Conservation (phyloP, 2,113 vertebrate species). For the Carlito syrichta region DNA sequence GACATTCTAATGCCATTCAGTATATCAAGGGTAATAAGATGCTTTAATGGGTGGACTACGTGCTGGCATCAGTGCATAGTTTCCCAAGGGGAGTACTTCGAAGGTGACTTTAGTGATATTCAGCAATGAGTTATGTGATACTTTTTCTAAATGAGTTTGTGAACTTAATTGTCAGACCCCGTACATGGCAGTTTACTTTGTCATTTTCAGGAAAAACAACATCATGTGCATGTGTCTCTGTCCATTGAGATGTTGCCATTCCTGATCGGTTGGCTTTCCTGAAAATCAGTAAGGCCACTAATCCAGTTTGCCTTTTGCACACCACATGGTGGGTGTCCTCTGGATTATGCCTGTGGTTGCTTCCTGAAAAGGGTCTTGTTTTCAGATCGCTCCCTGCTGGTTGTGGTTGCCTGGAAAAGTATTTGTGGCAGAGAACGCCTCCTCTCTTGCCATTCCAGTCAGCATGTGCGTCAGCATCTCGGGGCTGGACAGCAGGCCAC, state of each 20-base stretch:
- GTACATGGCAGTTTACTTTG: not conserved
- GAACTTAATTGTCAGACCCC: too few species aligned
- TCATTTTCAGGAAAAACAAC: not conserved
- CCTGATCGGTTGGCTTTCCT: not conserved
- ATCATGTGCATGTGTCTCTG: not conserved
- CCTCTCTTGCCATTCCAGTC: not conserved
- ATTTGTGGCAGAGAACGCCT: not conserved
- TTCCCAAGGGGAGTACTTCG: too few species aligned
- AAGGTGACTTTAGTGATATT: too few species aligned
- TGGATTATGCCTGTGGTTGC: not conserved
- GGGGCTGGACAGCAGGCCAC: not conserved
- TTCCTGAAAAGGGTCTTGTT: not conserved
- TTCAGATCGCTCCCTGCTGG: not conserved
- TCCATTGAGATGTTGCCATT: not conserved
- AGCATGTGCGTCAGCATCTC: accelerated
- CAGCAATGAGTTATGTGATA: too few species aligned
- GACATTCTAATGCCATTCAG: too few species aligned
- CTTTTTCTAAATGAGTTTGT: too few species aligned
- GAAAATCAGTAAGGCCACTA: not conserved
- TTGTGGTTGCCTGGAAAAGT: not conserved
- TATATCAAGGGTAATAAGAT: too few species aligned
- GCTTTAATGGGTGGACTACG: too few species aligned
- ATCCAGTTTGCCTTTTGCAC: too few species aligned
- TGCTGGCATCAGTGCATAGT: too few species aligned
- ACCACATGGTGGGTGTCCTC: not conserved